A percentile compares a stretch with the other conserved stretches of the same genome.
phyloP scores from a whole-genome alignment of 2,113 vertebrate genomes.

The Ascaphus truei region DNA sequence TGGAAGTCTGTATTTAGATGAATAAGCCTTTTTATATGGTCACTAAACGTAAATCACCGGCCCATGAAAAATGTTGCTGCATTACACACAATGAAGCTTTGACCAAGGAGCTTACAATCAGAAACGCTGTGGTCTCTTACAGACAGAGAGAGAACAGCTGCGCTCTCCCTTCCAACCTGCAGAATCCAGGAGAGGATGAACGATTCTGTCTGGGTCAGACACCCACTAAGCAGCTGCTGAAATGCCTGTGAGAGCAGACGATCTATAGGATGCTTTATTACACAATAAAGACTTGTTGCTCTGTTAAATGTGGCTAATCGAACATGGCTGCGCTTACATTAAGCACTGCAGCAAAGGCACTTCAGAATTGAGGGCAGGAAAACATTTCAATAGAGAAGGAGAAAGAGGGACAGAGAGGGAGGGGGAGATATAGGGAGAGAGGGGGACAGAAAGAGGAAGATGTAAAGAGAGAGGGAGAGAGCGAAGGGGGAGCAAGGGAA shows the following conservation, averaged over 20 bases:
- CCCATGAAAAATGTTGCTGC: no score
- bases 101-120: no score
- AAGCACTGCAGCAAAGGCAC: constrained; percentile 42
- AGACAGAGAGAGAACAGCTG: not conserved
- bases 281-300: constrained; percentile 44
- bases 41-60: no score
- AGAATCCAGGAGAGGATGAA: no score
- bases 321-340: constrained; percentile 43
- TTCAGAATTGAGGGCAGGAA: constrained; percentile 6
- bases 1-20: no score
- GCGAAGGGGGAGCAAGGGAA: no score
- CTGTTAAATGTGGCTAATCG: constrained; percentile 55
- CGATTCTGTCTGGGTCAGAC: not conserved
- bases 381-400: constrained; percentile 1
- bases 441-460: not conserved
- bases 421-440: not conserved
- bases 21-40: no score
- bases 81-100: not conserved
- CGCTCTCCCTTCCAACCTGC: not conserved
- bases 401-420: not conserved
- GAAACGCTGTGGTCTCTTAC: not conserved
- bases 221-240: not conserved
- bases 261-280: constrained; percentile 53
- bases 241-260: constrained; percentile 12
- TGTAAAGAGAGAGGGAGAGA: not conserved